Evolutionary conservation across 2,113 vertebrate genomes (phyloP).

Genomic region (Suncus etruscus): DNA sequence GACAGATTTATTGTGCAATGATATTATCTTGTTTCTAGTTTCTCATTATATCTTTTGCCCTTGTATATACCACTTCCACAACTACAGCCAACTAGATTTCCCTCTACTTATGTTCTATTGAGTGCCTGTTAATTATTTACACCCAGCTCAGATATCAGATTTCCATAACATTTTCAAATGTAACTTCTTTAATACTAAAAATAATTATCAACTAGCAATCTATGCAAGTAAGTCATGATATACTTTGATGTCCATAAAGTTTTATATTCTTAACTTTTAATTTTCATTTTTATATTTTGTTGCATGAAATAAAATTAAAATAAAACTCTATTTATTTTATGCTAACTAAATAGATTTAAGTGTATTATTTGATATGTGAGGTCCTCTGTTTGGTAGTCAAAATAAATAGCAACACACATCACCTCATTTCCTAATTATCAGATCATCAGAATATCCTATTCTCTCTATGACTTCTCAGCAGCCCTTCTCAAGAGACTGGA

Average conservation of each 20-base stretch:
- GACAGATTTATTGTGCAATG: neutral
- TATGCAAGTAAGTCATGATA: neutral
- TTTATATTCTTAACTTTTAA: neutral
- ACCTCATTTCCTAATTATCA: neutral
- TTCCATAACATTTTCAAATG: neutral
- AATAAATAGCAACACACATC: neutral
- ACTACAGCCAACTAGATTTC: neutral
- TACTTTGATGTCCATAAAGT: neutral
- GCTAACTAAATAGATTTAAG: neutral
- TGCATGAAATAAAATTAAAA: neutral
- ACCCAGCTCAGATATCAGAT: neutral
- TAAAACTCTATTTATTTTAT: conserved; percentile 37
- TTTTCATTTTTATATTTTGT: neutral
- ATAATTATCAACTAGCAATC: too few relatives aligned
- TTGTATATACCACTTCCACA: neutral
- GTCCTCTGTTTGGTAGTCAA: neutral
- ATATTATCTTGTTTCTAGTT: neutral
- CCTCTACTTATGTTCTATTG: neutral
- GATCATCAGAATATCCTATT: neutral
- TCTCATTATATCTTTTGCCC: neutral
- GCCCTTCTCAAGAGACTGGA: neutral
- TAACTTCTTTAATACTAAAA: neutral
- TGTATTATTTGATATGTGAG: neutral
- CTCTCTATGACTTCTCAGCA: neutral
- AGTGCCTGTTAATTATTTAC: neutral